Conservation (phyloP, 2,797 vertebrate species). For the Limnodromus scolopaceus region DNA sequence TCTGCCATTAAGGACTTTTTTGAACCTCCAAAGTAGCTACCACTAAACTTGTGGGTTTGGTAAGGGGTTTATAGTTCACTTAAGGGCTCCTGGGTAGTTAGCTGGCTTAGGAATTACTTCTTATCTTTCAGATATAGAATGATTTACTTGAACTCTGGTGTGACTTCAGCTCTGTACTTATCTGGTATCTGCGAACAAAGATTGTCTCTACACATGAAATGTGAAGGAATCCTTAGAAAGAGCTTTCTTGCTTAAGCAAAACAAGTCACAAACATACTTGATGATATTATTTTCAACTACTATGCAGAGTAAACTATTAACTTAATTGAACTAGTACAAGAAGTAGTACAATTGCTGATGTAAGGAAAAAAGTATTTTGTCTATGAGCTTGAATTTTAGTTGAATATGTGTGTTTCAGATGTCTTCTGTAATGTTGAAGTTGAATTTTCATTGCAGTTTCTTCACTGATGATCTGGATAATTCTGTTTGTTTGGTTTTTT, state of each 20-base stretch:
- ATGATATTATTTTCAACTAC: not conserved
- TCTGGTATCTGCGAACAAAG: not conserved
- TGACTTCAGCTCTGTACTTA: not conserved
- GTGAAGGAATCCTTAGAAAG: not conserved
- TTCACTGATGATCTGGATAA: constrained; percentile 57
- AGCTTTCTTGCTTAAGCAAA: not conserved
- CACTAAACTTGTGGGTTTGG: not conserved
- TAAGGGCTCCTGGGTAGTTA: constrained; percentile 33
- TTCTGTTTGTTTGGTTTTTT: constrained; percentile 78
- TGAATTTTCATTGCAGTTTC: constrained; percentile 50
- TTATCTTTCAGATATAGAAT: constrained; percentile 53
- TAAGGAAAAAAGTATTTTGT: not conserved
- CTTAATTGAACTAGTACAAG: not conserved
- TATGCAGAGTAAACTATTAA: not conserved
- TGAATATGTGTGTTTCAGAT: not conserved
- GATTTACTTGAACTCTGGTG: constrained; percentile 51
- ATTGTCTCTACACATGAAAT: not conserved
- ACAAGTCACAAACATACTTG: not conserved
- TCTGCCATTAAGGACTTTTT: not conserved
- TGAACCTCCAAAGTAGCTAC: not conserved
- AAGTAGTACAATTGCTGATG: not conserved
- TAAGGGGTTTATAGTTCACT: constrained; percentile 18
- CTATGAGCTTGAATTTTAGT: not conserved
- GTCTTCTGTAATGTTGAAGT: constrained; percentile 39
- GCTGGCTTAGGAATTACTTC: constrained; percentile 50